Evolutionary conservation across 2,113 vertebrate genomes (phyloP).

Genomic region (Pseudorectes ferrugineus): DNA sequence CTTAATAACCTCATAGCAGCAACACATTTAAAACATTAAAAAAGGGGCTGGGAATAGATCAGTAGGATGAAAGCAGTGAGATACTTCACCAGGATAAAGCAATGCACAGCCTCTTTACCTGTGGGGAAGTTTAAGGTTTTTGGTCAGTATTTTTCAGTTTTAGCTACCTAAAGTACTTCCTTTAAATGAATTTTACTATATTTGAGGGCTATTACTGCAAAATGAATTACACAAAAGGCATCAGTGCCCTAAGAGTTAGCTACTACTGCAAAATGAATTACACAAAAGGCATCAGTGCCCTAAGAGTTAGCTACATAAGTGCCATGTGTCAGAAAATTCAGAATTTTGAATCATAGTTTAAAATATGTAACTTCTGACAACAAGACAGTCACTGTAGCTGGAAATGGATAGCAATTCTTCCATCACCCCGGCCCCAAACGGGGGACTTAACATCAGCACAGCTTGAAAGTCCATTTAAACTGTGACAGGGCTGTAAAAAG

Average conservation of each 20-base stretch:
- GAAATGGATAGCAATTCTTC: not conserved
- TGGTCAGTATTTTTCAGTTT: not conserved
- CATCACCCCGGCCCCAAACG: not conserved
- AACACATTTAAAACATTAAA: not conserved
- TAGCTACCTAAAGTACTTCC: not conserved
- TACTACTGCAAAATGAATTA: not conserved
- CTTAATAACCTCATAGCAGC: not conserved
- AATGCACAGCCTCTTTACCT: not conserved
- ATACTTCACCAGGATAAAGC: not conserved
- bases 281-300: not conserved
- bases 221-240: not conserved
- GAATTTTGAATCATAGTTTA: not conserved
- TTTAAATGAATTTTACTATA: not conserved
- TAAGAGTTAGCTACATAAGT: not conserved
- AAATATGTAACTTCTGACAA: not conserved
- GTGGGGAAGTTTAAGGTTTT: not conserved
- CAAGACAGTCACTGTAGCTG: not conserved
- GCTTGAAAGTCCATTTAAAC: constrained; percentile 32
- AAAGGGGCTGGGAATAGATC: not conserved
- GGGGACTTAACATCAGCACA: not conserved
- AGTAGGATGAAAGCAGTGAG: not conserved
- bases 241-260: not conserved
- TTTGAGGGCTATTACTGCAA: not conserved
- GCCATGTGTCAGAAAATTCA: not conserved
- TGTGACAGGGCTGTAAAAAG: not conserved